Percentiles rank a stretch among this genome's conserved stretches.
Conservation (phyloP, 2,888 invertebrate genomes). For the Ceramica pisi region DNA sequence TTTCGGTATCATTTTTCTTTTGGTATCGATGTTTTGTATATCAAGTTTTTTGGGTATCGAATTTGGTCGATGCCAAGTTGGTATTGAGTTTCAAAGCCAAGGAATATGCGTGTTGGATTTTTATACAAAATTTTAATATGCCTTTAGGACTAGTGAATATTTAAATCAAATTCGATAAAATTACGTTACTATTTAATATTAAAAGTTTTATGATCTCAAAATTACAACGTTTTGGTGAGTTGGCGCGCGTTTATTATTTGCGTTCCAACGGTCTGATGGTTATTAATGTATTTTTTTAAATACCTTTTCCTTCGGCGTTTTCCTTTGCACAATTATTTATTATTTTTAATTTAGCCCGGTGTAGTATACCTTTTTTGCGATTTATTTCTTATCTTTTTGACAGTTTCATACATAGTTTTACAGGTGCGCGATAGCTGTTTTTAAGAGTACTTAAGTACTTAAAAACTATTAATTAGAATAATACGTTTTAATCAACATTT, state of each 20-base stretch:
- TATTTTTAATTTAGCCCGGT: constrained; percentile 66
- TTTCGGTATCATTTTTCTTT: constrained; percentile 54
- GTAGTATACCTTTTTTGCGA: constrained; percentile 60
- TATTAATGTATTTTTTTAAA: constrained; percentile 62
- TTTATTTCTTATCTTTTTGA: constrained; percentile 48
- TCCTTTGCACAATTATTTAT: constrained; percentile 67
- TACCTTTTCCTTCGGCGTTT: constrained; percentile 62
- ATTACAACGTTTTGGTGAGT: constrained; percentile 72
- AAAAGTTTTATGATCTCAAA: constrained; percentile 72
- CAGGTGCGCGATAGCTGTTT: background rate
- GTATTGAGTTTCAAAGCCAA: constrained; percentile 25
- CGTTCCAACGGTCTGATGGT: constrained; percentile 82
- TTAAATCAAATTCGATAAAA: constrained; percentile 27
- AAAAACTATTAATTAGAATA: background rate
- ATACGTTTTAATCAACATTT: background rate
- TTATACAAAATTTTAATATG: constrained; percentile 47
- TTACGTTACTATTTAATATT: constrained; percentile 15
- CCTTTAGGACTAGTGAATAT: constrained; percentile 31
- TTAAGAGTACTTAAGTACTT: constrained; percentile 11
- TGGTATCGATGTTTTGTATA: constrained; percentile 54
- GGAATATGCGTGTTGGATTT: constrained; percentile 12
- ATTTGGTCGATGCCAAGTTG: constrained; percentile 33
- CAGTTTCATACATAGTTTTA: constrained; percentile 56
- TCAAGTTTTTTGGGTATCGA: constrained; percentile 53
- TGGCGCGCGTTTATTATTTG: constrained; percentile 70